Conservation (phyloP, 1,140 invertebrate genomes). For the Sitophilus oryzae region DNA sequence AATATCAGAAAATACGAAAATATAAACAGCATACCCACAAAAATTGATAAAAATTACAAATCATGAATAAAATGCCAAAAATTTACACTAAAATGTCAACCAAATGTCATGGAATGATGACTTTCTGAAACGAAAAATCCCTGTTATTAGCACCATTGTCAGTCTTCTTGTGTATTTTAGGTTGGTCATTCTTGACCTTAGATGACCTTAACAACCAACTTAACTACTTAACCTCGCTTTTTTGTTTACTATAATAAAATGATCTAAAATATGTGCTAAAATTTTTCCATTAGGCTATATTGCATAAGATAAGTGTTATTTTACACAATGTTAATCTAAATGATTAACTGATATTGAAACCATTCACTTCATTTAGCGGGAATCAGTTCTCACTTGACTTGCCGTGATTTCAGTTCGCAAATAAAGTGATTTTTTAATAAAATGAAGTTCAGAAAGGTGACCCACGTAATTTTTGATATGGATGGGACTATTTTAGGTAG, state of each 20-base stretch:
- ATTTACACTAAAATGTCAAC: neutral
- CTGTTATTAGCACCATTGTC: neutral
- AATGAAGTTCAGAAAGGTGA: slow-evolving; percentile 45
- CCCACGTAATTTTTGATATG: slow-evolving; percentile 55
- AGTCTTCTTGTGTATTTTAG: neutral
- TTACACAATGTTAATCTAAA: too few relatives aligned
- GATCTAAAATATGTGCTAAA: too few relatives aligned
- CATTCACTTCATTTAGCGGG: too few relatives aligned
- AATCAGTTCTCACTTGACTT: too few relatives aligned
- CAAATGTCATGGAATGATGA: neutral
- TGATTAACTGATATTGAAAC: too few relatives aligned
- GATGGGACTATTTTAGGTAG: slow-evolving; percentile 52
- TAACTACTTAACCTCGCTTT: too few relatives aligned
- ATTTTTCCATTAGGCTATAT: too few relatives aligned
- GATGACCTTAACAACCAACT: too few relatives aligned
- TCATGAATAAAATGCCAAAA: slow-evolving; percentile 4
- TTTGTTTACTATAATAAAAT: too few relatives aligned
- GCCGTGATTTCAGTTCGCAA: too few relatives aligned
- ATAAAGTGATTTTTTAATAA: too few relatives aligned
- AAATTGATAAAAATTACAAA: slow-evolving; percentile 8
- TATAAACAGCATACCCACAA: slow-evolving; percentile 5
- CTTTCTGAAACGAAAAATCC: neutral
- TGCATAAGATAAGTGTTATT: too few relatives aligned
- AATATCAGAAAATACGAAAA: neutral
- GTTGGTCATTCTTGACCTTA: neutral